Base-by-base conservation (phyloP, 2,888 invertebrate species). In the Celastrina argiolus region DNA sequence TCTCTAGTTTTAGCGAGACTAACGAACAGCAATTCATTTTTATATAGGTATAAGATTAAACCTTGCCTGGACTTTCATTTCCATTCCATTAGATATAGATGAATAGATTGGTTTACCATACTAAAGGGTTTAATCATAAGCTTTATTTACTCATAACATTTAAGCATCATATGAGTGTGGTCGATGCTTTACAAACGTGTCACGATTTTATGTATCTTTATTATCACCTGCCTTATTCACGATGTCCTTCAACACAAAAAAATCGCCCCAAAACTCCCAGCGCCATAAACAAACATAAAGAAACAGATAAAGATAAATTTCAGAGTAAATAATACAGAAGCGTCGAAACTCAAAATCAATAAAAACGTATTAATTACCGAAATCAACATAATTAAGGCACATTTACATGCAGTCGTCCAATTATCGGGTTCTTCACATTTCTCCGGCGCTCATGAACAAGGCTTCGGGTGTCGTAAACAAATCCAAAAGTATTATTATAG, bases 301-400 rank as follows among this genome's bases (percentile, higher is more conserved):
- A 51, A 59, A 59, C 59, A 31, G 59, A 34, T 18, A 59, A 51
- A 18, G 39, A 61, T 36, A 61, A 39, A 36, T 36, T 22, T 36
- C 36, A 61, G 22, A 22, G 18, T 26, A 51, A 61, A 34, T 39
- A 22, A 36, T 16, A 36, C 36, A 39, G 36, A 39, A 36, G 61
- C 61, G 36, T 61, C 59, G 34, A 34, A 36, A n/a, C 36, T 61
- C 36, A 22, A 61, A 22, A 22, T 36, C 22, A 61, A 61, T 61
- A 61, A 61, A 39, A 36, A 18, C 22, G 22, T 26, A 39, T 18
- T 39, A 61, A 61, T 61, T 36, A 22, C 39, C 14, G 1, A 61
- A 16, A 61, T 61, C 39, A 39, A 61, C 36, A 61, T 61, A 61
- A 61, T 61, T 61, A 36, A 61, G 14, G 36, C 12, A 51, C 51